Percentiles rank a stretch among this genome's conserved stretches.
Conservation (phyloP, 2,888 invertebrate genomes). For the Dugesia japonica region DNA sequence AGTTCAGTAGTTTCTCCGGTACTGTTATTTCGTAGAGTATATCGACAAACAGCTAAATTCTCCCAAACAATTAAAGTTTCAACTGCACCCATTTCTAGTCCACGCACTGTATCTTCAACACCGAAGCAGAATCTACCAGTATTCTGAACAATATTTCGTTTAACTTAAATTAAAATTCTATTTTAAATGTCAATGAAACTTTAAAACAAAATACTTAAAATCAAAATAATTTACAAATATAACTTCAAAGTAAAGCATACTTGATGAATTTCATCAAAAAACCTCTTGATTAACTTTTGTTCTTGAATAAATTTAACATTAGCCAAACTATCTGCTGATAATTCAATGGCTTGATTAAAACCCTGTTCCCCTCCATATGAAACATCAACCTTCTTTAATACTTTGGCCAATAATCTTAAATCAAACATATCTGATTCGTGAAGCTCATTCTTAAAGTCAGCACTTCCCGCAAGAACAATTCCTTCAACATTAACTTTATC, state of each 20-base stretch:
- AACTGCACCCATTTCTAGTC: conserved; percentile 86
- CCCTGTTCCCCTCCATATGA: conserved; percentile 99
- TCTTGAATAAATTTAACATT: conserved; percentile 99
- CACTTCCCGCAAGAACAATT: conserved; percentile 89
- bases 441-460: conserved; percentile 97
- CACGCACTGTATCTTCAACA: conserved; percentile 86
- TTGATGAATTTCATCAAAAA: conserved; percentile 65
- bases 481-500: conserved; percentile 95
- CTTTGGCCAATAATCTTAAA: conserved; percentile 81
- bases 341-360: conserved; percentile 96
- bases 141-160: no score
- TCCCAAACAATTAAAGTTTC: conserved; percentile 99
- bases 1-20: conserved; percentile 20
- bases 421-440: conserved; percentile 99
- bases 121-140: conserved; percentile 98
- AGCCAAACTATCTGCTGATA: conserved; percentile 89
- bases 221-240: no score
- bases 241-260: no score
- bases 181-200: no score
- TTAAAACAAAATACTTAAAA: no score
- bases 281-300: conserved; percentile 78
- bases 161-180: no score
- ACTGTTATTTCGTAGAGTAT: conserved; percentile 69
- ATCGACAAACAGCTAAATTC: conserved; percentile 92
- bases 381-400: conserved; percentile 93